phyloP scores from a whole-genome alignment of 2,797 vertebrate species.

The Cheirogaleus major region DNA sequence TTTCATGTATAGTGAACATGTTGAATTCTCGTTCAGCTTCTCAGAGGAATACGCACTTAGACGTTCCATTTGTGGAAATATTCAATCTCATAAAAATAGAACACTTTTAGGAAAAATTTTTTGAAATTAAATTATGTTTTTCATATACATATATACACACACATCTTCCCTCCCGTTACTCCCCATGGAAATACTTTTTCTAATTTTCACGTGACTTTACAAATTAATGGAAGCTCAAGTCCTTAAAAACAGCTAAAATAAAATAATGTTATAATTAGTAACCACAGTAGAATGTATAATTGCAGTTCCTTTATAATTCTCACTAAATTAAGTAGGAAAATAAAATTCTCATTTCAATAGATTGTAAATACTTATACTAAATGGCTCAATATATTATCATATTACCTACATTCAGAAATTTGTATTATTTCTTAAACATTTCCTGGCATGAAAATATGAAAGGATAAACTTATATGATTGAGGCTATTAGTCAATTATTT shows the following conservation, averaged over 20 bases:
- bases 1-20: neutral
- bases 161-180: neutral
- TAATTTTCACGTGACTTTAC: neutral
- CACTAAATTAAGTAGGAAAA: constrained; percentile 26
- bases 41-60: constrained; percentile 39
- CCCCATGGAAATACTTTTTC: neutral
- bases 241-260: constrained; percentile 1
- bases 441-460: constrained; percentile 43
- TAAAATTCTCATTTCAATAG: constrained; percentile 24
- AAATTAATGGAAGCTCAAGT: constrained; percentile 47
- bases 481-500: constrained; percentile 46
- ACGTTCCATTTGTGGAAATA: neutral
- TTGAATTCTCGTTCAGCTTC: constrained; percentile 16
- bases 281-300: neutral
- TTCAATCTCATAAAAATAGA: constrained; percentile 22
- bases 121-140: constrained; percentile 64
- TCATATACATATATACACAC: neutral
- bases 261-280: neutral
- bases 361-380: neutral
- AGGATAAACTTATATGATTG: neutral
- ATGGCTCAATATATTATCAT: constrained; percentile 18
- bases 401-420: constrained; percentile 35
- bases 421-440: constrained; percentile 9
- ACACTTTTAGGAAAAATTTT: constrained; percentile 52
- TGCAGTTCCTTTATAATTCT: neutral